phyloP scores from a whole-genome alignment of 2,888 invertebrate genomes.

The Plemyria rubiginata region DNA sequence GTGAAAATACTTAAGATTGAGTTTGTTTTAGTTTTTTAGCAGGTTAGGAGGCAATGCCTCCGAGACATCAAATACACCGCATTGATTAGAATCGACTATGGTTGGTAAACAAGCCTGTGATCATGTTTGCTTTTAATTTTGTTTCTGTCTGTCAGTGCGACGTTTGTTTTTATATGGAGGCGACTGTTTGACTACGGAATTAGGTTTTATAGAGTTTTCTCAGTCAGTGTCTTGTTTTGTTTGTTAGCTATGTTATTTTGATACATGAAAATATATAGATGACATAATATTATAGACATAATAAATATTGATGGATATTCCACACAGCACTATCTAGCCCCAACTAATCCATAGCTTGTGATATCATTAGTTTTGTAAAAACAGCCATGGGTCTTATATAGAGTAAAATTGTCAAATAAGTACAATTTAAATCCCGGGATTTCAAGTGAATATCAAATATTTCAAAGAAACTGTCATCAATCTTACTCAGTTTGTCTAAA shows the following conservation, averaged over 20 bases:
- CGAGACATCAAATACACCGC: conserved; percentile 38
- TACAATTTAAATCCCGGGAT: conserved; percentile 44
- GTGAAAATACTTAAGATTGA: too few species aligned
- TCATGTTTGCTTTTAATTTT: conserved; percentile 65
- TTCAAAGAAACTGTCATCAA: conserved; percentile 67
- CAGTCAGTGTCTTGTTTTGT: not conserved
- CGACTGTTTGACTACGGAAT: conserved; percentile 24
- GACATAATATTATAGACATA: too few species aligned
- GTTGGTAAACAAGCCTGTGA: conserved; percentile 51
- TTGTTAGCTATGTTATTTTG: conserved; percentile 2
- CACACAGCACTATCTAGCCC: too few species aligned
- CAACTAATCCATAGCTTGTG: too few species aligned
- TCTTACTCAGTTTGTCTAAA: conserved; percentile 62
- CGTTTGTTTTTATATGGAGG: conserved; percentile 18
- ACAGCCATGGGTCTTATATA: too few species aligned
- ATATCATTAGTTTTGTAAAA: too few species aligned
- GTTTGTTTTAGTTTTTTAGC: too few species aligned
- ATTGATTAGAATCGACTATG: conserved; percentile 61
- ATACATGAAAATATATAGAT: conserved; percentile 7
- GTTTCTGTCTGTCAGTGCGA: conserved; percentile 45
- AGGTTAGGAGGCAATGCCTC: too few species aligned
- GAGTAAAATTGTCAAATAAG: not conserved
- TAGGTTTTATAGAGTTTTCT: conserved; percentile 16
- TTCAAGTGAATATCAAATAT: conserved; percentile 60
- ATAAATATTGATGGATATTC: too few species aligned